A percentile compares a stretch with the other conserved stretches of the same genome.
Conservation (phyloP, 2,113 vertebrate species). For the Heterochromis multidens region DNA sequence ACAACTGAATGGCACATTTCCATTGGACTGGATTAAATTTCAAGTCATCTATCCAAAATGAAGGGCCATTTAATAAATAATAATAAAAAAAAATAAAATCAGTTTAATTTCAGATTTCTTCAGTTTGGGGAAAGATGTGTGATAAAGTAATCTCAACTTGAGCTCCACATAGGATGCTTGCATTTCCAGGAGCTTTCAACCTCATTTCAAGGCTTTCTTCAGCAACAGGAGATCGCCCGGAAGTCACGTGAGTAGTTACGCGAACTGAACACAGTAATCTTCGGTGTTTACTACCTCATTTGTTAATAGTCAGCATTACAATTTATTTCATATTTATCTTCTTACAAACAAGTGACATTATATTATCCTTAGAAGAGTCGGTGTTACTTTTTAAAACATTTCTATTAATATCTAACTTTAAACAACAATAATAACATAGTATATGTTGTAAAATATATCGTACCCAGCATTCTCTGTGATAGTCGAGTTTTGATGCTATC, state of each 20-base stretch:
- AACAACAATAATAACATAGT: background rate
- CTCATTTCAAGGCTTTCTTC: too few relatives aligned
- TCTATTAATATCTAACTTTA: background rate
- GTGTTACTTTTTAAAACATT: background rate
- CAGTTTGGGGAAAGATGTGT: background rate
- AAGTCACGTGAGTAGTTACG: background rate
- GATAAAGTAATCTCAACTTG: background rate
- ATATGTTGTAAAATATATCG: background rate
- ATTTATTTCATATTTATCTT: too few relatives aligned
- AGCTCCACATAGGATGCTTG: background rate
- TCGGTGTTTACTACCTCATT: background rate
- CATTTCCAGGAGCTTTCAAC: background rate
- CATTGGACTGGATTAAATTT: background rate
- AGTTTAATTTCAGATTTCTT: background rate
- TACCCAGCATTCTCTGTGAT: background rate
- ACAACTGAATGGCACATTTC: background rate
- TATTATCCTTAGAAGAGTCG: accelerated
- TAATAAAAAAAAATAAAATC: background rate
- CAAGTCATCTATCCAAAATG: background rate
- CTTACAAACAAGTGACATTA: too few relatives aligned
- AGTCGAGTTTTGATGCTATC: too few relatives aligned
- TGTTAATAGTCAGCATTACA: background rate
- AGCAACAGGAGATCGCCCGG: background rate
- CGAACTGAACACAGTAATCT: background rate
- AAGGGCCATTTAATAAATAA: background rate